Evolutionary conservation across 2,888 invertebrate genomes (phyloP).

Genomic region (Limnephilus lunatus): DNA sequence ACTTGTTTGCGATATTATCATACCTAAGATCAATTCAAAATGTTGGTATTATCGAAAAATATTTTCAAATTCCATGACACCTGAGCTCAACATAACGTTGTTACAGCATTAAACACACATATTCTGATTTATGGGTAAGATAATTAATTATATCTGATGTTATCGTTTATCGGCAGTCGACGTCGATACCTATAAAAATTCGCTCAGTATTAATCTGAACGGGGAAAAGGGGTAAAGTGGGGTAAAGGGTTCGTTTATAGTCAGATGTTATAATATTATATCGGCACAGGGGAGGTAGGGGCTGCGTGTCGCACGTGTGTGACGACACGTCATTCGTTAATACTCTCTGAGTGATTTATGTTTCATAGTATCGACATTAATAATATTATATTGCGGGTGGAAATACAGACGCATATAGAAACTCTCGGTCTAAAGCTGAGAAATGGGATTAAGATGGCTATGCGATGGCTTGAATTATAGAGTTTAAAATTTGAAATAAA

Average conservation of each 20-base stretch:
- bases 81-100: background rate
- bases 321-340: conserved; percentile 52
- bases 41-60: background rate
- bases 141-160: background rate
- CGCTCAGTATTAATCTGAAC: background rate
- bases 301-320: conserved; percentile 42
- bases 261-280: background rate
- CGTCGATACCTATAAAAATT: background rate
- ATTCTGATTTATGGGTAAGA: background rate
- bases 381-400: background rate
- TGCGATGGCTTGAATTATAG: background rate
- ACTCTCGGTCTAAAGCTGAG: background rate
- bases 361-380: conserved; percentile 29
- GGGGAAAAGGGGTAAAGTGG: background rate
- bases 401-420: background rate
- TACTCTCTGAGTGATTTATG: conserved; percentile 49
- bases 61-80: background rate
- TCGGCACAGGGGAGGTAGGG: background rate
- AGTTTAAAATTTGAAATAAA: too few species aligned
- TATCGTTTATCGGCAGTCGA: background rate
- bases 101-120: background rate
- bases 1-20: too few species aligned
- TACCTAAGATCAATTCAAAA: too few species aligned
- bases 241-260: background rate
- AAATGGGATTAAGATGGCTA: background rate